Percentiles rank a stretch among this genome's conserved stretches.
phyloP scores from a whole-genome alignment of 2,888 invertebrate species.

The Ernsta delagoae region DNA sequence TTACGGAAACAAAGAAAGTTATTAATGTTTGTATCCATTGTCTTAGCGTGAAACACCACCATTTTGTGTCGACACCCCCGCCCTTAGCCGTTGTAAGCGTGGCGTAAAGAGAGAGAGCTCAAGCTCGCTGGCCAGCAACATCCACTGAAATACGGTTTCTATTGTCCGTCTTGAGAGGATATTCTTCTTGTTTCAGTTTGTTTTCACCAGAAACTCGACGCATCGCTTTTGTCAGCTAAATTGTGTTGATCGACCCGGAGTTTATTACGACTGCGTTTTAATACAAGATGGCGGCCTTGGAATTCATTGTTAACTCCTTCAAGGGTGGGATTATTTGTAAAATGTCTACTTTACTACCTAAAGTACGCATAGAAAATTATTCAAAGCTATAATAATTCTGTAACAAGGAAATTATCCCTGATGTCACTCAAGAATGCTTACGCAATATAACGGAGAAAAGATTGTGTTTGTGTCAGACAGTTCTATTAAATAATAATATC shows the following conservation, averaged over 20 bases:
- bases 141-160: constrained; percentile 69
- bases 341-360: neutral
- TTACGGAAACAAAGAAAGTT: constrained; percentile 76
- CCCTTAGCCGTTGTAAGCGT: constrained; percentile 41
- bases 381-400: too few relatives aligned
- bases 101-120: constrained; percentile 51
- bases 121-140: constrained; percentile 54
- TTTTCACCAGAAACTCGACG: constrained; percentile 47
- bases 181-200: constrained; percentile 49
- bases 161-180: constrained; percentile 67
- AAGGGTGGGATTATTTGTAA: neutral
- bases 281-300: neutral
- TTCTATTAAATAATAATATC: too few relatives aligned
- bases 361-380: neutral
- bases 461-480: too few relatives aligned
- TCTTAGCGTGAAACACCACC: constrained; percentile 68
- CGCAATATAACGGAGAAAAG: neutral
- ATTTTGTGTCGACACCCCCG: constrained; percentile 49
- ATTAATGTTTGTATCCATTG: constrained; percentile 80
- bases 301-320: neutral
- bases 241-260: constrained; percentile 45
- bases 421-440: neutral
- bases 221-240: constrained; percentile 44
- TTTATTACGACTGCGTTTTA: constrained; percentile 19
- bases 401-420: too few relatives aligned